Percentiles rank a stretch among this genome's conserved stretches.
These are phyloP conservation scores for Portunus trituberculatus DNA, from an alignment of 1,140 invertebrate species.

Conservation along the genomic window DNA sequence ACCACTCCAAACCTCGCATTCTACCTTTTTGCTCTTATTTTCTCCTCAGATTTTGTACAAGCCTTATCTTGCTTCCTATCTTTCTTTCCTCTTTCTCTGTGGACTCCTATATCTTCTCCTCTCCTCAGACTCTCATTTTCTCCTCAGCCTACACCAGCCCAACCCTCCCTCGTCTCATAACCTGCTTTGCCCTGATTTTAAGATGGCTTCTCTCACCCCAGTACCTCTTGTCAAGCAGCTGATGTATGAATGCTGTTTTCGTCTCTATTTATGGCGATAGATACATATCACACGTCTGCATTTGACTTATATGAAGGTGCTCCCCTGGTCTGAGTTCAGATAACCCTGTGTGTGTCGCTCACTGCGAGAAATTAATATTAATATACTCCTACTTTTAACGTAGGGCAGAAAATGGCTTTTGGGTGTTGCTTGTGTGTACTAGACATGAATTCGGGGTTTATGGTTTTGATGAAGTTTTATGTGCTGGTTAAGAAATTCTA, in stretches of 20 bases:
- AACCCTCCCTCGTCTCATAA: not conserved
- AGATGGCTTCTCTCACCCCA: not conserved
- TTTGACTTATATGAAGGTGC: constrained; percentile 12
- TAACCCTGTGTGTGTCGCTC: not conserved
- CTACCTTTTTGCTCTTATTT: not conserved
- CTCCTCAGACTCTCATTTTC: not conserved
- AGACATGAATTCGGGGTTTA: not conserved
- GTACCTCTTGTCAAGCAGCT: not conserved
- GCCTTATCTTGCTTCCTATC: not conserved
- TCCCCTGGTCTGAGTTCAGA: not conserved
- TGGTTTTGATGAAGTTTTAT: not conserved
- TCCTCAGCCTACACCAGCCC: not conserved
- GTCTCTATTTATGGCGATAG: constrained; percentile 2
- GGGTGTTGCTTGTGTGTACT: not conserved
- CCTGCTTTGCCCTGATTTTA: not conserved
- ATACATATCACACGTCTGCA: constrained; percentile 13
- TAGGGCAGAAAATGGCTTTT: not conserved
- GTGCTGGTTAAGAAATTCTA: not conserved
- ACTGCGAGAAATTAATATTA: not conserved
- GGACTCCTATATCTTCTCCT: not conserved
- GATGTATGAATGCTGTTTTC: constrained; percentile 1
- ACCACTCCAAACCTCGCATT: not conserved
- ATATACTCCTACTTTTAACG: not conserved
- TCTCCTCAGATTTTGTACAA: not conserved
- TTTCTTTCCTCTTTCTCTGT: not conserved